Base-by-base conservation (phyloP, 2,113 vertebrate genomes). In the Sinocyclocheilus anshuiensis region DNA sequence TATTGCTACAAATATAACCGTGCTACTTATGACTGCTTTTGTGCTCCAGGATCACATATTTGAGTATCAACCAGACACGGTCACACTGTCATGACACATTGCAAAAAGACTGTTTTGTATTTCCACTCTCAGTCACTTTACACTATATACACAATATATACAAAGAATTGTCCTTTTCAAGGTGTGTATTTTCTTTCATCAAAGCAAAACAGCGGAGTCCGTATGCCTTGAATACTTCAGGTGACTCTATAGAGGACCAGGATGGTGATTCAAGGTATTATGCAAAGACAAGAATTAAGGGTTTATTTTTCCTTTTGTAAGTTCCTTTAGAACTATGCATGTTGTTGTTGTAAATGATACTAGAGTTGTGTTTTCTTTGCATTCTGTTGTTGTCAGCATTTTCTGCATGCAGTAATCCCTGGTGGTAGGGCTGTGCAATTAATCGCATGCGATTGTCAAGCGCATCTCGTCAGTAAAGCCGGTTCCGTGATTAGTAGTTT, bases 241-340 rank as follows among this genome's bases (percentile, higher is more conserved):
- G 95, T 4, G 97, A 99, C 29, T 90, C 89, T 48, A 86, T 93
- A 1, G 98, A 99, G 86, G 97, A 99, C 89, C 97, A 95, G 81
- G 97, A 99, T 90, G 97, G 97, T 2, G 97, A 99, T 90, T 96
- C 97, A 88, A 98, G 97, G 98, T 99, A 96, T 79, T 77, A 42
- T 86, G 15, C n/a, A 74, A n/a, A 61, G 33, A 75, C 13, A 36
- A 11, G 11, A 12, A 57, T 74, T n/a, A 9, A 59, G 8, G 16
- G 16, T 86, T 80, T 4, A 4, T 53, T 77, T 67, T 69, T 22
- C 0, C 12, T 53, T 79, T 36, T 71, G 4, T 50, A 63, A 36
- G 16, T 63, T 8, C 8, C 39, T 50, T 53, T 69, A 24, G 5
- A 63, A 26, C 0, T 26, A n/a, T 26, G 3, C 33, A 84, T 72